Base-by-base conservation (phyloP, 2,113 vertebrate genomes). In the Amazona guildingii region DNA sequence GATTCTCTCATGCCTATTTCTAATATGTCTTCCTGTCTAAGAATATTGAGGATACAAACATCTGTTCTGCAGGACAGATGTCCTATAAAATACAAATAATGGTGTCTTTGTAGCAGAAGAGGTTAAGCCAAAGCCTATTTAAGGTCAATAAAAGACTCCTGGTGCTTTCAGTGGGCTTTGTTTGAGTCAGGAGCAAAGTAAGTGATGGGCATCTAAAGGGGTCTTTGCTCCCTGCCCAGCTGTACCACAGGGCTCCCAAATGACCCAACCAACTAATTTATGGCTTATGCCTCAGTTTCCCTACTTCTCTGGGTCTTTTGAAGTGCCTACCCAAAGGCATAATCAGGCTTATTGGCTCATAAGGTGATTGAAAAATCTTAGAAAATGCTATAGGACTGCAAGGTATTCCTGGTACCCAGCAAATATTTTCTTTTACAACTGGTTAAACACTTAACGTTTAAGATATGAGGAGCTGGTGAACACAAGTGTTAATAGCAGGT, bases 401-500 rank as follows among this genome's bases (percentile, higher is more conserved):
- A 90, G 24, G 19, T 55, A 59, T 73, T 86, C 57, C 68, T 6
- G 11, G 28, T 84, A 62, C 43, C 35, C 67, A 78, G 67, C 20
- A 80, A 68, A 37, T n/a, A 37, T 52, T 61, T 88, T 72, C 49
- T 74, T 86, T 96, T 83, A 76, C 24, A 35, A 13, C n/a, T 77
- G 52, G 49, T 63, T 63, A 83, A 72, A 63, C 37, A n/a, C 80
- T 61, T 41, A 24, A 67, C 17, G 6, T 66, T 92, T 90, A 54
- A 88, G 64, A 37, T 82, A 49, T 4, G 41, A 94, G 74, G 86
- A 52, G 55, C 44, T 57, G 67, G 41, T 83, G 89, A 94, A 43
- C 46, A 52, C 19, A 59, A 70, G 93, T 54, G 52, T 94, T 90
- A 88, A 93, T 82, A 82, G 91, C 74, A 90, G 78, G 72, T 66